Evolutionary conservation across 2,113 vertebrate species (phyloP).

Genomic region (Hippopotamus amphibius): DNA sequence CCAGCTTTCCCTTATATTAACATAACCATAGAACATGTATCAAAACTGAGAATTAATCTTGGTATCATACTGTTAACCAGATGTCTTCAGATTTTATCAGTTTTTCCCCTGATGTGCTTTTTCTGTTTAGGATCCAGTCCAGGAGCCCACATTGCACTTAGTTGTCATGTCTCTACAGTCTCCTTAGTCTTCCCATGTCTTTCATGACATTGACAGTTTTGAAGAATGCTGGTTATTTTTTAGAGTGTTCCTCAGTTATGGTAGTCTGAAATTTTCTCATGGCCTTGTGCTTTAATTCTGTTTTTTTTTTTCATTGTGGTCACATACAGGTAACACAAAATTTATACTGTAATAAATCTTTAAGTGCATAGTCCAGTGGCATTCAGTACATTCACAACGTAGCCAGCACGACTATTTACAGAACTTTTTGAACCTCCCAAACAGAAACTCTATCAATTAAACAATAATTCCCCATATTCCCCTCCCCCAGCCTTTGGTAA

Average conservation of each 20-base stretch:
- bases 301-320: neutral
- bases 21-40: neutral
- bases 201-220: neutral
- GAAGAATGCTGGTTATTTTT: neutral
- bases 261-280: conserved; percentile 1
- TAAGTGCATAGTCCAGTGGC: neutral
- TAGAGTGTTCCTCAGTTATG: neutral
- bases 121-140: neutral
- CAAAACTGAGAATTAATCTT: neutral
- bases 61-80: neutral
- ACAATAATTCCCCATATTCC: neutral
- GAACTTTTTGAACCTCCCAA: conserved; percentile 21
- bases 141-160: neutral
- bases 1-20: neutral
- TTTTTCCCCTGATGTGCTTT: neutral
- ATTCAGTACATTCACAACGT: neutral
- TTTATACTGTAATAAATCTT: neutral
- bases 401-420: neutral
- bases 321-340: neutral
- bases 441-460: neutral
- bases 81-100: neutral
- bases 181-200: neutral
- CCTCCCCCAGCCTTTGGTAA: neutral
- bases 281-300: neutral
- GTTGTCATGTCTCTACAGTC: neutral